phyloP scores from a whole-genome alignment of 2,888 invertebrate genomes.

The Bembecia ichneumoniformis region DNA sequence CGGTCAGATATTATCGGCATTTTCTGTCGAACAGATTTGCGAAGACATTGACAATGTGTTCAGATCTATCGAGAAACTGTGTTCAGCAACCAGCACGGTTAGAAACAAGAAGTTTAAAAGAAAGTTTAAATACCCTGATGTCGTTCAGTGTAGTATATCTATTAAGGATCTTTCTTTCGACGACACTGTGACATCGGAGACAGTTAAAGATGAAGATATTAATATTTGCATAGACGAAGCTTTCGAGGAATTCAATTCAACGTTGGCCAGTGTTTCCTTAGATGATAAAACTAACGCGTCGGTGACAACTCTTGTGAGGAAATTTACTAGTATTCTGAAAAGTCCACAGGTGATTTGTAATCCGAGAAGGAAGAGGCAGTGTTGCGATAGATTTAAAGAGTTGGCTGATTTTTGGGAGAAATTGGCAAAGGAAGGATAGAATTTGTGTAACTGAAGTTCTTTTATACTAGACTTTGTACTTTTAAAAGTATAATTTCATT shows the following conservation, averaged over 20 bases:
- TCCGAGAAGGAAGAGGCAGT: conserved; percentile 36
- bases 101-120: conserved; percentile 29
- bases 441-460: neutral
- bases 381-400: conserved; percentile 46
- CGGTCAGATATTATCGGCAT: conserved; percentile 47
- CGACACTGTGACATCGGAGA: conserved; percentile 33
- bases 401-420: conserved; percentile 53
- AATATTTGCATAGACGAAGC: conserved; percentile 55
- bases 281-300: conserved; percentile 34
- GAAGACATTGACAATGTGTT: conserved; percentile 52
- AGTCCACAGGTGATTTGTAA: conserved; percentile 33
- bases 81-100: conserved; percentile 34
- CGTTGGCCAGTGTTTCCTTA: conserved; percentile 25
- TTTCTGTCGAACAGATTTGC: conserved; percentile 52
- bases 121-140: conserved; percentile 26
- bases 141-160: conserved; percentile 51
- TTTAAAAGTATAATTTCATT: neutral
- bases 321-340: conserved; percentile 41
- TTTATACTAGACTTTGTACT: neutral
- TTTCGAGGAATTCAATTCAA: conserved; percentile 40
- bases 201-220: conserved; percentile 32
- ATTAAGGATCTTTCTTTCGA: conserved; percentile 45
- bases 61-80: conserved; percentile 51
- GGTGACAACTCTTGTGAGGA: conserved; percentile 51
- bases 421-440: conserved; percentile 15